These are phyloP conservation scores for Varanus salvator DNA, from an alignment of 2,113 vertebrate genomes.

Conservation along the genomic window DNA sequence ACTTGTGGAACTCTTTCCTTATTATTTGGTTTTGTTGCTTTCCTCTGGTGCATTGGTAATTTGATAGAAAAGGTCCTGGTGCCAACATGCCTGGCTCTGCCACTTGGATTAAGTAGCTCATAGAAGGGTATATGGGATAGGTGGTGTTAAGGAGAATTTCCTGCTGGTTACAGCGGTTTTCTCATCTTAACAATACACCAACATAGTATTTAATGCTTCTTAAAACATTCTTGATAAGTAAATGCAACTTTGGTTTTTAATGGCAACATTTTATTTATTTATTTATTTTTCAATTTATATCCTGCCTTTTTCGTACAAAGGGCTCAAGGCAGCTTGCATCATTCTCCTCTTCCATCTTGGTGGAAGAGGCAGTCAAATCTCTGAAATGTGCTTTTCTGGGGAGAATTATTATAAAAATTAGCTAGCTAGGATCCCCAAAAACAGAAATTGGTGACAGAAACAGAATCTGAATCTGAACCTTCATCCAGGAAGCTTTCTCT, in stretches of 20 bases:
- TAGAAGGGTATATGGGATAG: not conserved
- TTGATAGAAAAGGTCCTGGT: rapidly evolving
- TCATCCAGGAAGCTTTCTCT: not conserved
- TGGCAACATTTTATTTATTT: too few species aligned
- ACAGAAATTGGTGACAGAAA: not conserved
- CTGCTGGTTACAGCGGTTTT: not conserved
- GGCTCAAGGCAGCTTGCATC: too few species aligned
- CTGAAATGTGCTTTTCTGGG: not conserved
- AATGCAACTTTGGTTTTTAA: not conserved
- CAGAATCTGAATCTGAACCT: not conserved
- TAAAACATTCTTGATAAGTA: not conserved
- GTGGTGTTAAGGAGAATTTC: not conserved
- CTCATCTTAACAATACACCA: not conserved
- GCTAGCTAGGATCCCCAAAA: not conserved
- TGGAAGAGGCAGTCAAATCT: not conserved
- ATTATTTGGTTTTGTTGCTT: rapidly evolving
- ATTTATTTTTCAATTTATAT: too few species aligned
- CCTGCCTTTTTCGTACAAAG: too few species aligned
- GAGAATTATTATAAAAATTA: not conserved
- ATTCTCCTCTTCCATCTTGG: not conserved
- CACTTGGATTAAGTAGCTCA: rapidly evolving
- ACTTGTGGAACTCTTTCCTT: not conserved
- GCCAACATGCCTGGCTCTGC: not conserved
- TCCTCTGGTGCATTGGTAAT: not conserved
- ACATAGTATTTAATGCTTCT: not conserved